These are phyloP conservation scores for Sisor rabdophorus DNA, from an alignment of 2,113 vertebrate genomes.

Conservation along the genomic window DNA sequence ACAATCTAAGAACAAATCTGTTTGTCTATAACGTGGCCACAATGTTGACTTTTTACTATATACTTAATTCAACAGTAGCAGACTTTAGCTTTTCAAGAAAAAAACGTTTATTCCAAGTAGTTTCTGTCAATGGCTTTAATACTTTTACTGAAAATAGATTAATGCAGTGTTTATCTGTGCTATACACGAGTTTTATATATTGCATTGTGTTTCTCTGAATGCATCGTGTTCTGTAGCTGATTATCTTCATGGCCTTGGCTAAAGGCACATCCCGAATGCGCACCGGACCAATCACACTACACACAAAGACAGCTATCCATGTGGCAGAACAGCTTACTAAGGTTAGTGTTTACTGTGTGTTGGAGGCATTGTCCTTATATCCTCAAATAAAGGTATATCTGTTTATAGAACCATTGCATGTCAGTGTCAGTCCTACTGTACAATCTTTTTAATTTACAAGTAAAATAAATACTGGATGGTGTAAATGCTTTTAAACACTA, in stretches of 20 bases:
- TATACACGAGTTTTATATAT: background rate
- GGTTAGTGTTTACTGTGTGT: conserved; percentile 59
- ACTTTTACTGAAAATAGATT: background rate
- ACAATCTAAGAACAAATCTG: too few species aligned
- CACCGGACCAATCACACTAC: conserved; percentile 86
- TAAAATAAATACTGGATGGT: background rate
- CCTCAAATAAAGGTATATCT: background rate
- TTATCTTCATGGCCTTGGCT: conserved; percentile 95
- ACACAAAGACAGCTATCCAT: conserved; percentile 93
- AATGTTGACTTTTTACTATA: too few species aligned
- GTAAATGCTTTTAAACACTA: background rate
- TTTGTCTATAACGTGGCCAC: too few species aligned
- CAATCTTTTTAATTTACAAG: background rate
- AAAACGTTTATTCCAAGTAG: too few species aligned
- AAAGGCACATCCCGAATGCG: conserved; percentile 86
- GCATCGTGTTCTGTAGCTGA: conserved; percentile 76
- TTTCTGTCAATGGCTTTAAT: too few species aligned
- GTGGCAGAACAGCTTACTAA: conserved; percentile 87
- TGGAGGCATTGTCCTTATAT: background rate
- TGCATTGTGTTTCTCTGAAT: background rate
- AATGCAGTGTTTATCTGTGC: background rate
- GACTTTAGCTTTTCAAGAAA: too few species aligned
- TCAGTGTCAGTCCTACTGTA: background rate
- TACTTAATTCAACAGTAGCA: too few species aligned
- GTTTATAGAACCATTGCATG: background rate